phyloP scores from a whole-genome alignment of 2,888 invertebrate species.

The Tanytarsus gracilentus region DNA sequence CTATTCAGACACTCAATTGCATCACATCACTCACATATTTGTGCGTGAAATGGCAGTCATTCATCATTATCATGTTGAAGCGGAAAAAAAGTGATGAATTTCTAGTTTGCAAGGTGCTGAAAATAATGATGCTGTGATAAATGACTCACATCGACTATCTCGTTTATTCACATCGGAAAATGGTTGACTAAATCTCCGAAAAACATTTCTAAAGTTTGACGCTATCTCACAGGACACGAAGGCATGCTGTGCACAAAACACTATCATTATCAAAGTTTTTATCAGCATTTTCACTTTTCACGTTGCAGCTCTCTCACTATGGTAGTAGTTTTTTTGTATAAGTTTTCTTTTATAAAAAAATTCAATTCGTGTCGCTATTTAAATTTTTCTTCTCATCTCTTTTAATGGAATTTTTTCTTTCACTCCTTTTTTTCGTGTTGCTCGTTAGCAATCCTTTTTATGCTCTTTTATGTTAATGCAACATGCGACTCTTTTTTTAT shows the following conservation, averaged over 20 bases:
- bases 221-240: conserved; percentile 3
- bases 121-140: background rate
- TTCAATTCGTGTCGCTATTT: background rate
- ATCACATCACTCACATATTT: conserved; percentile 6
- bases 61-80: background rate
- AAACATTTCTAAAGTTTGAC: conserved; percentile 11
- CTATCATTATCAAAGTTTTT: background rate
- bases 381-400: background rate
- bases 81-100: background rate
- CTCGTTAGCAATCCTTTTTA: too few species aligned
- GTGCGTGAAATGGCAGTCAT: too few species aligned
- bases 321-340: background rate
- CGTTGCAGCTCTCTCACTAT: background rate
- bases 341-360: background rate
- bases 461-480: too few species aligned
- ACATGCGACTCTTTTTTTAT: too few species aligned
- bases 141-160: conserved; percentile 26
- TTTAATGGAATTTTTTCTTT: background rate
- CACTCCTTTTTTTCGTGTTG: too few species aligned
- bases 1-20: too few species aligned
- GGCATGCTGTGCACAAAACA: background rate
- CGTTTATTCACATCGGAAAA: background rate
- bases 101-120: background rate
- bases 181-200: conserved; percentile 1
- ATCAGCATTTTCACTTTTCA: background rate